A percentile compares a stretch with the other conserved stretches of the same genome.
Evolutionary conservation across 2,797 vertebrate species (phyloP).

Genomic region (Lycodopsis pacificus): DNA sequence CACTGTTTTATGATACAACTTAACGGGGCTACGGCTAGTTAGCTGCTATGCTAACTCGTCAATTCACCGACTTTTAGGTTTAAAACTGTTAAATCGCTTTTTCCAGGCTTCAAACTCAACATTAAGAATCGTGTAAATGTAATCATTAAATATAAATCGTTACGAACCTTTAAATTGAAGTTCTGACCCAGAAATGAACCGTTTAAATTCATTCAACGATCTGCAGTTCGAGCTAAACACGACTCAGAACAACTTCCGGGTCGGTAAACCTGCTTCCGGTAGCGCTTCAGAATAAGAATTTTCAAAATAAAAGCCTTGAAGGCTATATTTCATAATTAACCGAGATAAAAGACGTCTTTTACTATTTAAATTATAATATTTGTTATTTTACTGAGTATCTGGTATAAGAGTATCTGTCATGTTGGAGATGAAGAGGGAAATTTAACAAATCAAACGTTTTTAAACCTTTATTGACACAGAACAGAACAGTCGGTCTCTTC

Average conservation of each 20-base stretch:
- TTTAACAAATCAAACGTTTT: neutral
- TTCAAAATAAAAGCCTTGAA: slow-evolving; percentile 28
- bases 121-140: accelerated
- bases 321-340: neutral
- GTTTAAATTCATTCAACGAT: neutral
- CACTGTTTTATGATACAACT: neutral
- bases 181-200: neutral
- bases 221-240: neutral
- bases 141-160: accelerated
- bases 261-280: slow-evolving; percentile 14
- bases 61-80: accelerated
- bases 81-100: accelerated
- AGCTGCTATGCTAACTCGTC: neutral
- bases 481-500: neutral
- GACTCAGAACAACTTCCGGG: slow-evolving; percentile 31
- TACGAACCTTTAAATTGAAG: slow-evolving; percentile 3
- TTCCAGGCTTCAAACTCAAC: neutral
- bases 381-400: too few relatives aligned
- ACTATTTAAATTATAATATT: neutral
- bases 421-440: neutral
- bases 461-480: neutral
- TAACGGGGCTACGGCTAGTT: too few relatives aligned
- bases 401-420: too few relatives aligned
- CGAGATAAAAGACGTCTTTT: neutral
- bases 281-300: neutral